Percentiles rank a stretch among this genome's conserved stretches.
phyloP scores from a whole-genome alignment of 2,113 vertebrate genomes.

The Sorex fumeus region DNA sequence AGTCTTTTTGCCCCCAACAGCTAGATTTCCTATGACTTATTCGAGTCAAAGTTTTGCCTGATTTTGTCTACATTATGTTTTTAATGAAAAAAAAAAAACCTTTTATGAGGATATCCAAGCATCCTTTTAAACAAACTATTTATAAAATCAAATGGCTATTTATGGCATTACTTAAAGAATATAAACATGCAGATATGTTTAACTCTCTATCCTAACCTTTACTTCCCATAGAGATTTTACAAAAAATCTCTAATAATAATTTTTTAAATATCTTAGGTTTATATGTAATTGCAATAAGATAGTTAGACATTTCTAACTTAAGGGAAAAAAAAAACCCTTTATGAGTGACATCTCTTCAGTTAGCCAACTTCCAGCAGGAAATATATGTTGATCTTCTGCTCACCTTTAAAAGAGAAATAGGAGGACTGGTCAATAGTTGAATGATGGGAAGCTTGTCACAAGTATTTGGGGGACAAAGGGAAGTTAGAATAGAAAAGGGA shows the following conservation, averaged over 20 bases:
- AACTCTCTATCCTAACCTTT: background rate
- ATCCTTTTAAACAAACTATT: conserved; percentile 50
- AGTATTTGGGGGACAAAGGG: too few species aligned
- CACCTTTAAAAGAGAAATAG: background rate
- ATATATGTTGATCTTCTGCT: background rate
- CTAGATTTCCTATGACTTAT: conserved; percentile 32
- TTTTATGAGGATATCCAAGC: background rate
- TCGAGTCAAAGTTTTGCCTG: conserved; percentile 23
- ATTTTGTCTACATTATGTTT: conserved; percentile 40
- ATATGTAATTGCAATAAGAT: background rate
- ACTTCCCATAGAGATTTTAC: background rate
- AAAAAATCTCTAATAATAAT: conserved; percentile 26
- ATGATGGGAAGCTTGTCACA: too few species aligned
- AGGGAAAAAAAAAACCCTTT: background rate
- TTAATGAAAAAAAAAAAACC: conserved; percentile 21
- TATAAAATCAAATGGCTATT: conserved; percentile 43
- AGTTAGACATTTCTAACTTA: background rate
- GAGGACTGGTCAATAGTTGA: too few species aligned
- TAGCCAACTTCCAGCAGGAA: background rate
- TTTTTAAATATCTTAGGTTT: background rate
- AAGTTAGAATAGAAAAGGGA: too few species aligned
- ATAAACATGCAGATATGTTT: background rate
- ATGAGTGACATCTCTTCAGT: background rate
- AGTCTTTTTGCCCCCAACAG: conserved; percentile 51
- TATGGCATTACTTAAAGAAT: conserved; percentile 16